Base-by-base conservation (phyloP, 2,888 invertebrate species). In the Tuberolachnus salignus region DNA sequence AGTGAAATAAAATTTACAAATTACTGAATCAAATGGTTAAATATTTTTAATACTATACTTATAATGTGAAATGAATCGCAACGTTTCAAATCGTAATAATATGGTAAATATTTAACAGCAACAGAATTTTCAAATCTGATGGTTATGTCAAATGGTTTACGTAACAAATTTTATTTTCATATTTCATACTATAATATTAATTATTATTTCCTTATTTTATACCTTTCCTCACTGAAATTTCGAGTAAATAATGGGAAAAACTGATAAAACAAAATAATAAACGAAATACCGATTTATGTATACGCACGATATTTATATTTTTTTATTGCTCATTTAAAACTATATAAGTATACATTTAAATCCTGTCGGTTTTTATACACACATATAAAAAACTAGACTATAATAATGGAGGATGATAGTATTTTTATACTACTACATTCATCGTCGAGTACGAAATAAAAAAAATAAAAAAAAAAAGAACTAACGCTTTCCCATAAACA, bases 401-500 rank as follows among this genome's bases (percentile, higher is more conserved):
- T 67, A 51, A 51, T 49, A 51, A 26, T 49, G n/a, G 14, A 26
- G n/a, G 26, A 46, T 66, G 46, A n/a, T 66, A 49, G n/a, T 46
- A 66, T 23, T 49, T 13, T 3, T 23, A 49, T 66, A 63, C 3
- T 4, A 4, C 34, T 34, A 34, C 6, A n/a, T 34, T 34, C 34
- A 34, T 19, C 63, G 19, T 44, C n/a, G 42, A n/a, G n/a, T n/a
- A n/a, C n/a, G 19, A 63, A 42, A 63, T 42, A 19, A 19, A 19
- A 34, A 34, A 34, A 59, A 23, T 59, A 23, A n/a, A n/a, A n/a
- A n/a, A n/a, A n/a, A n/a, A n/a, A n/a, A n/a, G n/a, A n/a, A n/a
- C n/a, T n/a, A n/a, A n/a, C n/a, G n/a, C 46, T 66, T 66, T 66
- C 66, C 66, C 46, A 46, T 23, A 23, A 66, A 46, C 66, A 21